phyloP scores from a whole-genome alignment of 2,797 vertebrate species.

The Arrhamphus sclerolepis region DNA sequence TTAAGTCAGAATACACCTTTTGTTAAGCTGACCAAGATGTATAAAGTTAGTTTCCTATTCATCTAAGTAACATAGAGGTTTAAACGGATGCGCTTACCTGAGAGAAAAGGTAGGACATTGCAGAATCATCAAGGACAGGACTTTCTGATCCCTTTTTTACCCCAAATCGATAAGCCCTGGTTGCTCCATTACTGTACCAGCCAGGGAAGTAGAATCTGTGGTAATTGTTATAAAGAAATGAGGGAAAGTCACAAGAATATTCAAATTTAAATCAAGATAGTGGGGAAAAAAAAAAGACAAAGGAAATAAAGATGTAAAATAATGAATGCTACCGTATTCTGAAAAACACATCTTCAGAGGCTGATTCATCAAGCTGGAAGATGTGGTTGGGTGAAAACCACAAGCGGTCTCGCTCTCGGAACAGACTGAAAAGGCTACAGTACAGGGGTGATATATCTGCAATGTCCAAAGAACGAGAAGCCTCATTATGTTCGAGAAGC shows the following conservation, averaged over 20 bases:
- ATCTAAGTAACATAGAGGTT: too few relatives aligned
- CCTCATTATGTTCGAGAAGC: conserved; percentile 1
- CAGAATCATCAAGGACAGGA: conserved; percentile 89
- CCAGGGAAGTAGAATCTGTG: conserved; percentile 92
- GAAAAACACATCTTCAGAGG: conserved; percentile 83
- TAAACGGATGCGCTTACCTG: conserved; percentile 79
- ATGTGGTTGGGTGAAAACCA: conserved; percentile 93
- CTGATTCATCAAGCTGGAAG: conserved; percentile 86
- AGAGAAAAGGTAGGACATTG: conserved; percentile 93
- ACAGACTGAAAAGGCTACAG: conserved; percentile 89
- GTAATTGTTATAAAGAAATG: conserved; percentile 4
- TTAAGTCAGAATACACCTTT: too few relatives aligned
- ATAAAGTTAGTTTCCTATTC: too few relatives aligned
- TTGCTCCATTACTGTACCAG: conserved; percentile 89
- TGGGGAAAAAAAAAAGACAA: too few relatives aligned
- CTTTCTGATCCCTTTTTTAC: conserved; percentile 87
- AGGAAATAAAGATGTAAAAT: neutral
- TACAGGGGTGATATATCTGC: conserved; percentile 91
- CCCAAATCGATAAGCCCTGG: conserved; percentile 87
- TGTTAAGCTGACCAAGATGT: too few relatives aligned
- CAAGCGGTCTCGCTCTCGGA: conserved; percentile 84
- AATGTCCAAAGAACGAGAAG: conserved; percentile 31
- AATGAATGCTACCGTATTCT: conserved; percentile 82
- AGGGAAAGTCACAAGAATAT: neutral
- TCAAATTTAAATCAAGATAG: neutral